Conservation (phyloP, 2,113 vertebrate species). For the Heliornis fulica region DNA sequence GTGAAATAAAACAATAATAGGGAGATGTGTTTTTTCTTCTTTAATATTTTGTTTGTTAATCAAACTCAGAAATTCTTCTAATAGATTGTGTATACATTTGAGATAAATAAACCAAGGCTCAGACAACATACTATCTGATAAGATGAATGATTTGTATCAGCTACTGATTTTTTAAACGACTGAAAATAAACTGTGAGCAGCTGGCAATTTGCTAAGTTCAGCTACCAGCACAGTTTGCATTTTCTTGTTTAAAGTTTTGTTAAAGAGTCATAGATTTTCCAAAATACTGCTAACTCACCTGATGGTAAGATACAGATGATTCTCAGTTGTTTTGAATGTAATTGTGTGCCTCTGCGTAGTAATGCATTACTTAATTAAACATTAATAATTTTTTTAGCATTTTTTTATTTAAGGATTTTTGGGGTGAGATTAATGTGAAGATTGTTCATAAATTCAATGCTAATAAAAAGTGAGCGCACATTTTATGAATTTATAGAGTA, state of each 20-base stretch:
- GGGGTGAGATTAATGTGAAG: neutral
- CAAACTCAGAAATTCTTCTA: neutral
- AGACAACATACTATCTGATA: neutral
- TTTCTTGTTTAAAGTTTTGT: neutral
- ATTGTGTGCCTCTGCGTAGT: neutral
- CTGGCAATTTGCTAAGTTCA: neutral
- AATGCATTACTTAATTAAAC: neutral
- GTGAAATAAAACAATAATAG: neutral
- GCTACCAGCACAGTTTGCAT: neutral
- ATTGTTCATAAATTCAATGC: neutral
- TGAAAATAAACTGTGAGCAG: neutral
- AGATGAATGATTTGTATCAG: neutral
- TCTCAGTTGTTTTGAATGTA: neutral
- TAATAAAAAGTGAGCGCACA: neutral
- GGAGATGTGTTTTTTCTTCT: fast-evolving
- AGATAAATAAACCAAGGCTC: neutral
- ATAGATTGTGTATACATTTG: neutral
- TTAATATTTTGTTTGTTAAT: neutral
- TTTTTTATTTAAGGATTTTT: neutral
- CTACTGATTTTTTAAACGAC: neutral
- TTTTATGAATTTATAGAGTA: neutral
- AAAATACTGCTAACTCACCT: neutral
- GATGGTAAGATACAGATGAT: neutral
- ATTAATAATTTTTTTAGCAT: neutral
- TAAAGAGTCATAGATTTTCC: neutral